phyloP scores from a whole-genome alignment of 2,888 invertebrate species.

The Cotesia congregata region DNA sequence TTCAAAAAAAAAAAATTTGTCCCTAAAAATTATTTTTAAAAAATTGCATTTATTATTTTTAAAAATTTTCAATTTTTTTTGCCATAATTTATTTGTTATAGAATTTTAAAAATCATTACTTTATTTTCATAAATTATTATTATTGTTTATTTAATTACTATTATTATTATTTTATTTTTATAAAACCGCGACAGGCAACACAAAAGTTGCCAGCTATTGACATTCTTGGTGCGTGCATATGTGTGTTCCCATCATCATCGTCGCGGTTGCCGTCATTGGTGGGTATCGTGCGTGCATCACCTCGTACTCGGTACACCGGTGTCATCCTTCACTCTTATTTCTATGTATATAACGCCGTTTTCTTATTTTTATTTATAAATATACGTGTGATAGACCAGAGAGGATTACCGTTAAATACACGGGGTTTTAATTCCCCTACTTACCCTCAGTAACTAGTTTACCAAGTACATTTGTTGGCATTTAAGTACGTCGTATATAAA shows the following conservation, averaged over 20 bases:
- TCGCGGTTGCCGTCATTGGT: constrained; percentile 7
- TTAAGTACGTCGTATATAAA: background rate
- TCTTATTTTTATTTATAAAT: background rate
- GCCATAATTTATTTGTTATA: too few species aligned
- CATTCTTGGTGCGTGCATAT: constrained; percentile 45
- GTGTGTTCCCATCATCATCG: constrained; percentile 34
- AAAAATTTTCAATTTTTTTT: too few species aligned
- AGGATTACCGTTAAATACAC: constrained; percentile 29
- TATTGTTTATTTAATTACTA: constrained; percentile 15
- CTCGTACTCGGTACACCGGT: constrained; percentile 25
- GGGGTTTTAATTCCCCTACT: constrained; percentile 34
- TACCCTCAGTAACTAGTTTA: background rate
- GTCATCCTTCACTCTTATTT: constrained; percentile 16
- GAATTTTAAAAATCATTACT: too few species aligned
- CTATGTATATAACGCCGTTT: background rate
- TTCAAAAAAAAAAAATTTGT: too few species aligned
- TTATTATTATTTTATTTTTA: constrained; percentile 6
- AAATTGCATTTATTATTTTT: too few species aligned
- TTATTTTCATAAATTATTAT: background rate
- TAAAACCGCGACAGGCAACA: constrained; percentile 20
- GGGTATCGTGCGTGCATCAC: constrained; percentile 24
- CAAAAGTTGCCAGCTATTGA: constrained; percentile 40
- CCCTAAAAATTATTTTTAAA: too few species aligned
- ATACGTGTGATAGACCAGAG: constrained; percentile 28
- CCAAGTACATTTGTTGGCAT: background rate